These are phyloP conservation scores for Teleopsis dalmanni DNA, from an alignment of 1,140 invertebrate genomes.

Conservation along the genomic window DNA sequence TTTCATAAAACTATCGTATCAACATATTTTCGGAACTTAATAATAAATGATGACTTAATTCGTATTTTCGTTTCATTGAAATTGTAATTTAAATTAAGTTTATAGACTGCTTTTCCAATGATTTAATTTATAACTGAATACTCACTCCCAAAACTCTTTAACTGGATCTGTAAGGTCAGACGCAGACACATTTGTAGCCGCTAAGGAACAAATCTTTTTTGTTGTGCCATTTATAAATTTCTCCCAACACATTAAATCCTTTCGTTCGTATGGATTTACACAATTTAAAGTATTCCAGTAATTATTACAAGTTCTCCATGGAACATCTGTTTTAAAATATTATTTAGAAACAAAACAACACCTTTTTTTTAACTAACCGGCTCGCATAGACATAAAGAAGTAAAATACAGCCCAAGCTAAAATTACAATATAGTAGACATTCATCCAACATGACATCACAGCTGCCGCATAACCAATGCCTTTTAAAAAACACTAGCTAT, in stretches of 20 bases:
- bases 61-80: too few species aligned
- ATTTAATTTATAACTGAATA: too few species aligned
- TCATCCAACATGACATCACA: constrained; percentile 99
- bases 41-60: too few species aligned
- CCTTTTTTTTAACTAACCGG: constrained; percentile 50
- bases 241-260: constrained; percentile 62
- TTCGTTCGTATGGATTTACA: constrained; percentile 71
- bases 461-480: constrained; percentile 97
- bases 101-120: too few species aligned
- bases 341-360: neutral
- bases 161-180: constrained; percentile 75
- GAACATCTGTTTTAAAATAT: constrained; percentile 59
- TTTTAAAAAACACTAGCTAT: constrained; percentile 31
- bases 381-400: constrained; percentile 83
- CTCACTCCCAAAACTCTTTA: constrained; percentile 96
- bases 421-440: constrained; percentile 98
- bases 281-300: constrained; percentile 84
- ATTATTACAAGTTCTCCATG: constrained; percentile 93
- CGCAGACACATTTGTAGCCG: constrained; percentile 57
- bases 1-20: too few species aligned
- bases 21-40: too few species aligned
- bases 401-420: constrained; percentile 97
- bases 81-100: too few species aligned
- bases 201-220: constrained; percentile 60
- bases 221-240: constrained; percentile 47